Evolutionary conservation across 2,888 invertebrate species (phyloP).

Genomic region (Urechis unicinctus): DNA sequence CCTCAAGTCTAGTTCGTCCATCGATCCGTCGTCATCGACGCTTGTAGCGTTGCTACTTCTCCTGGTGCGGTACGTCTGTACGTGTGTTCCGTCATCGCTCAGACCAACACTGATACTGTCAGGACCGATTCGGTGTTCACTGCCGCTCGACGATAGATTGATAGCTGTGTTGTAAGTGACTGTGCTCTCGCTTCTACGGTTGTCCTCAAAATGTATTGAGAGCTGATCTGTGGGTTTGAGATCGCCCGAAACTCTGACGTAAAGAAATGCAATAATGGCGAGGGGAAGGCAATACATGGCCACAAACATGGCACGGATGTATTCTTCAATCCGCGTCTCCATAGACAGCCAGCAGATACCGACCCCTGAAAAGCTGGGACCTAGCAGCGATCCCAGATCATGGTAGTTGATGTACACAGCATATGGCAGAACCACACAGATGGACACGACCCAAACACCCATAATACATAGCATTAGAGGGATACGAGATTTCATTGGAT

Average conservation of each 20-base stretch:
- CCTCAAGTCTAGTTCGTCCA: slow-evolving; percentile 41
- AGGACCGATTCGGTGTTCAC: slow-evolving; percentile 13
- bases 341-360: slow-evolving; percentile 42
- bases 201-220: slow-evolving; percentile 15
- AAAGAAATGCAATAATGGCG: slow-evolving; percentile 61
- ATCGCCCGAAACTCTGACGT: slow-evolving; percentile 62
- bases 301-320: slow-evolving; percentile 45
- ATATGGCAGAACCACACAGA: slow-evolving; percentile 67
- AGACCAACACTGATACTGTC: slow-evolving; percentile 15
- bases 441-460: slow-evolving; percentile 66
- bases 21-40: slow-evolving; percentile 31
- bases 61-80: neutral
- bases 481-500: slow-evolving; percentile 60
- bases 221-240: slow-evolving; percentile 41
- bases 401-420: slow-evolving; percentile 68
- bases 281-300: slow-evolving; percentile 57
- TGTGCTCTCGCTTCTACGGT: slow-evolving; percentile 16
- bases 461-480: slow-evolving; percentile 65
- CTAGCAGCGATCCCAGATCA: slow-evolving; percentile 60
- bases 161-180: slow-evolving; percentile 18
- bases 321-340: slow-evolving; percentile 39
- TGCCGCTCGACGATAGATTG: slow-evolving; percentile 18
- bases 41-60: too few species aligned
- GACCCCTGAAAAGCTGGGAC: slow-evolving; percentile 30
- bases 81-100: slow-evolving; percentile 1